Evolutionary conservation across 2,113 vertebrate genomes (phyloP).

Genomic region (Pyxicephalus adspersus): DNA sequence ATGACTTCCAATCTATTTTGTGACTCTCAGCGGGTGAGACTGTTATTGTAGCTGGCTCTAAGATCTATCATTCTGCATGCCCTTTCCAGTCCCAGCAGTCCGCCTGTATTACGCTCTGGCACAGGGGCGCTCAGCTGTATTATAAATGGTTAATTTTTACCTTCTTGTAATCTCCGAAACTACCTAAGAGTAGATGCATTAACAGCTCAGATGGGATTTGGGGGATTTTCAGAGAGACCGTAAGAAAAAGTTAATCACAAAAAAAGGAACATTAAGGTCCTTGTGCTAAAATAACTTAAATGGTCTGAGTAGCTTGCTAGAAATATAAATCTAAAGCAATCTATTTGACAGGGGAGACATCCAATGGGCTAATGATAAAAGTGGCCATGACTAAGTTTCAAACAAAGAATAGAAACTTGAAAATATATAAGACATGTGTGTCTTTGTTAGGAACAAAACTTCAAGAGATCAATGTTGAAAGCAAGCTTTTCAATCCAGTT

Average conservation of each 20-base stretch:
- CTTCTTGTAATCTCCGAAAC: slow-evolving; percentile 42
- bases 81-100: slow-evolving; percentile 24
- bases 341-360: not conserved
- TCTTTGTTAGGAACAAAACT: not conserved
- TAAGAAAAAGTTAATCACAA: slow-evolving; percentile 43
- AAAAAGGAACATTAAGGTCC: slow-evolving; percentile 44
- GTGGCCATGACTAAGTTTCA: not conserved
- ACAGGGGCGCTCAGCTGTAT: not conserved
- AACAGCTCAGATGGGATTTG: slow-evolving; percentile 41
- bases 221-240: slow-evolving; percentile 21
- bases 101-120: not conserved
- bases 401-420: not conserved
- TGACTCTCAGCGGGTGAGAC: slow-evolving; percentile 46
- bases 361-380: slow-evolving; percentile 13
- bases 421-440: not conserved
- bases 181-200: slow-evolving; percentile 45
- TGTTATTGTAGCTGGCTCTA: slow-evolving; percentile 43
- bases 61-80: slow-evolving; percentile 38
- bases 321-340: slow-evolving; percentile 28
- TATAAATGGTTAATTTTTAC: slow-evolving; percentile 50
- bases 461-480: too few species aligned
- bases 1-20: slow-evolving; percentile 57
- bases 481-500: too few species aligned
- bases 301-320: not conserved
- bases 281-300: slow-evolving; percentile 44